Percentiles rank a stretch among this genome's conserved stretches.
Conservation (phyloP, 2,888 invertebrate genomes). For the Cheilosia scutellata region DNA sequence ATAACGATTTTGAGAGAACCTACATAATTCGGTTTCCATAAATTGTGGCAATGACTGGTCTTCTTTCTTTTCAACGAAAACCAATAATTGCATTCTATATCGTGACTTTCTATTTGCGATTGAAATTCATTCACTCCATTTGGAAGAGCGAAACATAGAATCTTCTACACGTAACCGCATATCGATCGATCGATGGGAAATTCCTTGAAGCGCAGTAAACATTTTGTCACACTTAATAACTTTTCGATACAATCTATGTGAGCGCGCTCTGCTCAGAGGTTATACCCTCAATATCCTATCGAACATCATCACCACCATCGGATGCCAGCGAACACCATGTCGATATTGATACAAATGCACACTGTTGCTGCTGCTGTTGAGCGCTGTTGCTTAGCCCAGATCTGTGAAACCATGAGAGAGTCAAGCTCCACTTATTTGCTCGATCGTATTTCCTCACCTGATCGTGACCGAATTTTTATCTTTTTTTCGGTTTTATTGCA, state of each 20-base stretch:
- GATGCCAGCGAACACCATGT: constrained; percentile 44
- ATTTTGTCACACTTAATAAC: constrained; percentile 78
- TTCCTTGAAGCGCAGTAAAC: constrained; percentile 76
- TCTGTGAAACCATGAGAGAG: constrained; percentile 72
- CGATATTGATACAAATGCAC: constrained; percentile 54
- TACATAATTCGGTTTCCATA: not conserved
- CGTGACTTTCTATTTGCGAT: constrained; percentile 65
- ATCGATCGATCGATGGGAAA: constrained; percentile 75
- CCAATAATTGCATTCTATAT: constrained; percentile 20
- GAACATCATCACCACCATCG: constrained; percentile 72
- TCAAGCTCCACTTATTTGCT: constrained; percentile 76
- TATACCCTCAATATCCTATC: constrained; percentile 74
- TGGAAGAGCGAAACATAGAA: constrained; percentile 2
- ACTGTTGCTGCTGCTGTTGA: constrained; percentile 37
- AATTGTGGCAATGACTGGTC: not conserved
- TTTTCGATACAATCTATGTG: constrained; percentile 75
- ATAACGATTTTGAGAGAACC: not conserved
- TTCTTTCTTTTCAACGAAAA: not conserved
- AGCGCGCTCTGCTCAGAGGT: constrained; percentile 64
- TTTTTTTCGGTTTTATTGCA: constrained; percentile 31
- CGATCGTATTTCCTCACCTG: constrained; percentile 76
- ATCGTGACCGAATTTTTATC: constrained; percentile 75
- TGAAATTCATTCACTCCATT: constrained; percentile 48
- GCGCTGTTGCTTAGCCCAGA: constrained; percentile 24
- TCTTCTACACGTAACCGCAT: constrained; percentile 47